phyloP scores from a whole-genome alignment of 2,888 invertebrate species.

The Cephalotes varians region DNA sequence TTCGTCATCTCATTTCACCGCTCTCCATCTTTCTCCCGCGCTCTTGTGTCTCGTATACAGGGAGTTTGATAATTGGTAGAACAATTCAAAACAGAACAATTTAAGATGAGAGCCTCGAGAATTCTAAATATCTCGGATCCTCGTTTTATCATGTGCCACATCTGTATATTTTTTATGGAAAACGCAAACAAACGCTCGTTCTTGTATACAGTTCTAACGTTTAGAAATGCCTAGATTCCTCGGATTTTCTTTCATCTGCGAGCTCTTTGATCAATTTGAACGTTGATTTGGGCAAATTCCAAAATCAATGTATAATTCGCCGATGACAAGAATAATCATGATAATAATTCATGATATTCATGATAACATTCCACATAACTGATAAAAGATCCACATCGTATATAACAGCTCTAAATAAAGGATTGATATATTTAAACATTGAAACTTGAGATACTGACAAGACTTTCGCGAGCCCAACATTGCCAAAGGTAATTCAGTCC shows the following conservation, averaged over 20 bases:
- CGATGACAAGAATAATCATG: not conserved
- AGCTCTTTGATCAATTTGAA: conserved; percentile 22
- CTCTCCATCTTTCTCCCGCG: not conserved
- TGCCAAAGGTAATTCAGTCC: not conserved
- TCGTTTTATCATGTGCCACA: not conserved
- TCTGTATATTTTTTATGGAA: conserved; percentile 24
- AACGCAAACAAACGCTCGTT: not conserved
- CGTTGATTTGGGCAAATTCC: not conserved
- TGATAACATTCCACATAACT: not conserved
- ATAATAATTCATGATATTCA: not conserved
- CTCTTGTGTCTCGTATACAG: not conserved
- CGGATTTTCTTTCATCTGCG: not conserved
- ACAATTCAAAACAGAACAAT: conserved; percentile 18
- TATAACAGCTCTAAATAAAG: not conserved
- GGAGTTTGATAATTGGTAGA: conserved; percentile 35
- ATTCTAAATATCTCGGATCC: not conserved
- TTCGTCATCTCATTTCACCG: conserved; percentile 36
- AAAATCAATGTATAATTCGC: conserved; percentile 13
- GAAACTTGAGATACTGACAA: not conserved
- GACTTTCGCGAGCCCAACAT: not conserved
- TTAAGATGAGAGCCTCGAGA: conserved; percentile 7
- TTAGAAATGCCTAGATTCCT: not conserved
- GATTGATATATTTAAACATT: not conserved
- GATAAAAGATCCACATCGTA: not conserved
- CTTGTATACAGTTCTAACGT: not conserved